phyloP scores from a whole-genome alignment of 1,140 invertebrate species.

The Neodiprion lecontei region DNA sequence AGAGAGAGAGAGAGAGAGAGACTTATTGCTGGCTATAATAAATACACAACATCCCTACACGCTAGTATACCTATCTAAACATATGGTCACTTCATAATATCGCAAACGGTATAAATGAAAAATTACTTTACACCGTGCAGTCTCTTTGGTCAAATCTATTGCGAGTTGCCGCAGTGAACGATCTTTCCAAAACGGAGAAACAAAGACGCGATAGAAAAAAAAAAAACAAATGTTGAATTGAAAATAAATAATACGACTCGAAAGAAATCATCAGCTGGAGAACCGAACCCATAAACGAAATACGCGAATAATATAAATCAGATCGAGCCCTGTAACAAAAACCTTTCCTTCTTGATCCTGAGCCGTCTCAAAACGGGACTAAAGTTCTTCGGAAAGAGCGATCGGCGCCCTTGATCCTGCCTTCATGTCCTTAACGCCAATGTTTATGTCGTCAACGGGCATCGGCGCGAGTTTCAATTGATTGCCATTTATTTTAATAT shows the following conservation, averaged over 20 bases:
- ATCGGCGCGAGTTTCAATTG: constrained; percentile 70
- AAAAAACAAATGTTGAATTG: not conserved
- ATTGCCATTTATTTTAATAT: constrained; percentile 77
- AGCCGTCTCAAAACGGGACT: constrained; percentile 32
- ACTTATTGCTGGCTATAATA: too few relatives aligned
- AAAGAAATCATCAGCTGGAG: constrained; percentile 13
- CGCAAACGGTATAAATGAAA: too few relatives aligned
- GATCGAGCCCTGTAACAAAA: constrained; percentile 17
- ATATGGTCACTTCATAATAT: too few relatives aligned
- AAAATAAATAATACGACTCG: not conserved
- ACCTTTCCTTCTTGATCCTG: constrained; percentile 6
- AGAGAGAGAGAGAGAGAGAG: too few relatives aligned
- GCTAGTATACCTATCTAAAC: too few relatives aligned
- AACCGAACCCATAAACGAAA: not conserved
- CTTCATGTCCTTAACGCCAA: constrained; percentile 64
- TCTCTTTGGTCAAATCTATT: too few relatives aligned
- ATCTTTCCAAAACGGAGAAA: constrained; percentile 5
- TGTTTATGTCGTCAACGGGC: constrained; percentile 69
- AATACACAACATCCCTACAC: too few relatives aligned
- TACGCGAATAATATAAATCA: constrained; percentile 27
- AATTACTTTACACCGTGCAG: too few relatives aligned
- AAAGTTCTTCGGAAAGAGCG: constrained; percentile 70
- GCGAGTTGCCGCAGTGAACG: too few relatives aligned
- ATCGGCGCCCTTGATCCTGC: constrained; percentile 68
- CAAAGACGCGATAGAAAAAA: constrained; percentile 30